Evolutionary conservation across 2,797 vertebrate genomes (phyloP).

Genomic region (Spea hammondii): DNA sequence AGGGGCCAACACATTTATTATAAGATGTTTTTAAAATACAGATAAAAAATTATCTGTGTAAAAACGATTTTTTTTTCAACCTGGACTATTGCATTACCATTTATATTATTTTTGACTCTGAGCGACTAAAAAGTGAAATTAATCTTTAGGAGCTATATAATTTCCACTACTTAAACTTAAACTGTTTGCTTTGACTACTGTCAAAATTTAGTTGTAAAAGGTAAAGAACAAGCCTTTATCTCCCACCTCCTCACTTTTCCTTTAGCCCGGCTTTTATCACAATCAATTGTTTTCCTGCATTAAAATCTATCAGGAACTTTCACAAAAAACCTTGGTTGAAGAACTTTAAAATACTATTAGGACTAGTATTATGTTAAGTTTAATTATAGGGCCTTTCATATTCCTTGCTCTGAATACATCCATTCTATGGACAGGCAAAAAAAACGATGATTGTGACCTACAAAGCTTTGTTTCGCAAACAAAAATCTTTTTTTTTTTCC

Average conservation of each 20-base stretch:
- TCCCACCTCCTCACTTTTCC: slow-evolving; percentile 37
- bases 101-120: no score
- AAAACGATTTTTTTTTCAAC: no score
- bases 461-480: slow-evolving; percentile 51
- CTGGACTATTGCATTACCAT: no score
- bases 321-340: slow-evolving; percentile 51
- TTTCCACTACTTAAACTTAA: slow-evolving; percentile 7
- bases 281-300: slow-evolving; percentile 55
- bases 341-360: slow-evolving; percentile 52
- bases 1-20: no score
- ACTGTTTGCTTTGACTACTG: slow-evolving; percentile 31
- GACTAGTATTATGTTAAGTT: slow-evolving; percentile 52
- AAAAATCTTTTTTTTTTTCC: slow-evolving; percentile 47
- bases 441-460: slow-evolving; percentile 49
- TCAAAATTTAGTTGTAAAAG: slow-evolving; percentile 46
- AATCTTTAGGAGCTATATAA: background rate
- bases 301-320: slow-evolving; percentile 54
- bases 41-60: no score
- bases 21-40: no score
- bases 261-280: slow-evolving; percentile 53
- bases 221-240: slow-evolving; percentile 42
- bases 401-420: slow-evolving; percentile 47
- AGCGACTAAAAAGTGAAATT: no score
- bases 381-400: slow-evolving; percentile 53
- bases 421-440: slow-evolving; percentile 46